Base-by-base conservation (phyloP, 2,113 vertebrate species). In the Gracilinanus agilis region DNA sequence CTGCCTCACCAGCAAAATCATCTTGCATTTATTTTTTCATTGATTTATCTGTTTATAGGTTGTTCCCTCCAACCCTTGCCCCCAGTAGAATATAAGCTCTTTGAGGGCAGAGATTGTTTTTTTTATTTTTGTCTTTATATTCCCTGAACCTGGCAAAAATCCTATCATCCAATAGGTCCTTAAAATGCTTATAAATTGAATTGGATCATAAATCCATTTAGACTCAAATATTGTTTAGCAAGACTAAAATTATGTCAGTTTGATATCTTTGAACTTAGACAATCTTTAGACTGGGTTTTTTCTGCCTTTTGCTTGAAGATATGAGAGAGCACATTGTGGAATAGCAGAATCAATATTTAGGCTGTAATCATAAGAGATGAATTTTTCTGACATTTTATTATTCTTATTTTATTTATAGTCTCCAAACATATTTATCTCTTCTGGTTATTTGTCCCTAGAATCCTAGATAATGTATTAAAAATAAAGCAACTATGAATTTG, bases 211-310 rank as follows among this genome's bases (percentile, higher is more conserved):
- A 16, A 83, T 21, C 34, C 67, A 83, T 9, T 83, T 34, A 83
- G 34, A 40, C 16, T 90, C 89, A 92, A 90, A 25, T 53, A 91
- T 89, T 92, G 94, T 94, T 93, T 19, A 95, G 88, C 19, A 95
- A 44, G 58, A 24, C 75, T 96, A 96, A 91, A 44, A 92, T 27
- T 88, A 90, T 94, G 3, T 44, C 90, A 44, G 89, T 91, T 93
- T 95, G 92, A 13, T 92, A 92, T 54, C 61, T 96, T 90, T 90
- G 83, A 93, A 58, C 3, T 3, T 24, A 83, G 29, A 75, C 89
- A 13, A 67, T 83, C 91, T 96, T 93, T 89, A 93, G 44, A 10
- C 53, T 94, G 90, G 92, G 34, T n/a, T 67, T 13, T 83, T 23
- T 92, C 1, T 91, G 91, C 58, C 90, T 93, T 24, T 88, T 93